Conservation (phyloP, 2,113 vertebrate species). For the Ariopsis seemanni region DNA sequence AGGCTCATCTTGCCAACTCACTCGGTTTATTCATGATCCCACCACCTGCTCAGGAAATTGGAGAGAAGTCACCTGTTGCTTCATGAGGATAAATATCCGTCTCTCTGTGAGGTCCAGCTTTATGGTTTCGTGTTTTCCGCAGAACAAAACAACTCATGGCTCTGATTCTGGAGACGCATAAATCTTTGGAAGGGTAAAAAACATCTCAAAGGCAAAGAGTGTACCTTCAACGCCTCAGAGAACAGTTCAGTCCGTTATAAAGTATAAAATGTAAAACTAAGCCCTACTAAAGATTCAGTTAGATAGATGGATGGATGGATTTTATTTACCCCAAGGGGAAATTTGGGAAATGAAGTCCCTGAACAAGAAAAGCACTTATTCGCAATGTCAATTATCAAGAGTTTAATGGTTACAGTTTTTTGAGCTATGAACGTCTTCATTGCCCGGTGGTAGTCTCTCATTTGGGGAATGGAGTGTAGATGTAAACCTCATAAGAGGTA, state of each 20-base stretch:
- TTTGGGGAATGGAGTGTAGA: background rate
- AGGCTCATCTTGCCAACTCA: background rate
- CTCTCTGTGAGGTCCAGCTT: conserved; percentile 15
- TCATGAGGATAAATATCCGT: background rate
- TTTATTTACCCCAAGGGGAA: background rate
- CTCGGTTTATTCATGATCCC: background rate
- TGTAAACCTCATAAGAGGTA: background rate
- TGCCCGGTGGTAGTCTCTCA: background rate
- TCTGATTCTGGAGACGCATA: background rate
- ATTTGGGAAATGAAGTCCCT: background rate
- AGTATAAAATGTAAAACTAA: background rate
- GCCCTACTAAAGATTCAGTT: too few relatives aligned
- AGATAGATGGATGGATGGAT: background rate
- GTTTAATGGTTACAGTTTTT: background rate
- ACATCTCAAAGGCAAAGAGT: background rate
- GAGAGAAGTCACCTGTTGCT: background rate
- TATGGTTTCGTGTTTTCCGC: background rate
- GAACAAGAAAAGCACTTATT: background rate
- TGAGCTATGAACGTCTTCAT: background rate
- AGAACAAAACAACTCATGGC: conserved; percentile 2
- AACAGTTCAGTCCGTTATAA: background rate
- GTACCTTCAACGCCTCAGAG: background rate
- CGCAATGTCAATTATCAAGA: background rate
- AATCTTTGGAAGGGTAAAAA: background rate
- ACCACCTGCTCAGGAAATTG: conserved; percentile 3